Evolutionary conservation across 2,888 invertebrate species (phyloP).

Genomic region (Polyploca ridens): DNA sequence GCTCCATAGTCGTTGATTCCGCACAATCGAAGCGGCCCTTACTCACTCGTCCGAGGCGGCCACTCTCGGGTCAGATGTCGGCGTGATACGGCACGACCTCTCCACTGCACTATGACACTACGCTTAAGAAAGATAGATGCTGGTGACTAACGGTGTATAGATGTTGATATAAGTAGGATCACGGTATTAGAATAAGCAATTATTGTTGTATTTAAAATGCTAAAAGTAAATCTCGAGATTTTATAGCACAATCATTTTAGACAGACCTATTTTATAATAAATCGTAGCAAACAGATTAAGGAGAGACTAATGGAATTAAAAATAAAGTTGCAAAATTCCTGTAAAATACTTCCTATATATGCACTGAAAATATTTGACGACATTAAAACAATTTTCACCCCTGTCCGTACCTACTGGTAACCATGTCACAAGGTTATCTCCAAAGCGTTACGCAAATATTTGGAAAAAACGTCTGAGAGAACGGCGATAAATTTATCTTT

Average conservation of each 20-base stretch:
- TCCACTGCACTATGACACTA: constrained; percentile 37
- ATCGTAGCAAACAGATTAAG: too few species aligned
- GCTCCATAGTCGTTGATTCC: constrained; percentile 29
- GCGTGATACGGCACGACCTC: constrained; percentile 68
- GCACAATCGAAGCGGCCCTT: constrained; percentile 36
- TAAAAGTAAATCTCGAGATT: neutral
- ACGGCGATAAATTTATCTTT: neutral
- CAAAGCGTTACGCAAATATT: neutral
- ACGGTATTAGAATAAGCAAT: neutral
- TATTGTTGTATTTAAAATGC: too few species aligned
- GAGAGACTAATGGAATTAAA: too few species aligned
- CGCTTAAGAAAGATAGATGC: constrained; percentile 26
- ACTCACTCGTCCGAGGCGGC: constrained; percentile 28
- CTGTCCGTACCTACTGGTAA: neutral
- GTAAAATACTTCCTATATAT: too few species aligned
- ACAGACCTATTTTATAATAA: too few species aligned
- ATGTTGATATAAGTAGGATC: neutral
- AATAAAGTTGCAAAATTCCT: too few species aligned
- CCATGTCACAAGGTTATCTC: neutral
- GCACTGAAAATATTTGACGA: neutral
- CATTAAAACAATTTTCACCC: neutral
- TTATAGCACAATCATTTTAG: neutral
- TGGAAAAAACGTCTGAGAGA: neutral
- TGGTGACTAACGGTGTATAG: constrained; percentile 8
- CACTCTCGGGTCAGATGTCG: constrained; percentile 60